Conservation (phyloP, 1,140 invertebrate species). For the Periplaneta americana region DNA sequence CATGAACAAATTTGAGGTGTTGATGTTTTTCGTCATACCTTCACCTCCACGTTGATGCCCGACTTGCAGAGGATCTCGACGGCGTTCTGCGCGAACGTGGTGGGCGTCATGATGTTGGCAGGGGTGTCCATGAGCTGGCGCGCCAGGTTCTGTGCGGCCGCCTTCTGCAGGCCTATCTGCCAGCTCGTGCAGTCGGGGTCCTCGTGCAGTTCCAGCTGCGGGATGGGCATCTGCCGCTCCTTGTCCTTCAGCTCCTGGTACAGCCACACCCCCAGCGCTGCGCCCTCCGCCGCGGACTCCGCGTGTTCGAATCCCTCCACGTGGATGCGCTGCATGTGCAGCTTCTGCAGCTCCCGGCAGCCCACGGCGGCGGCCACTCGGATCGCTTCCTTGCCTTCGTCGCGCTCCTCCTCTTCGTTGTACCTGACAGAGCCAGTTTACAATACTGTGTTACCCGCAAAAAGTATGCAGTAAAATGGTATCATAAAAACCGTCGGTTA, state of each 20-base stretch:
- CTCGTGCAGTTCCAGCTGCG: constrained; percentile 22
- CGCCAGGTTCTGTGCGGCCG: constrained; percentile 56
- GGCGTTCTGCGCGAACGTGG: constrained; percentile 46
- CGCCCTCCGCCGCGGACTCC: constrained; percentile 48
- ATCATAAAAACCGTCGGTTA: no score
- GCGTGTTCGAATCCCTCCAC: constrained; percentile 47
- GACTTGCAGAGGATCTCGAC: constrained; percentile 39
- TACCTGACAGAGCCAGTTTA: no score
- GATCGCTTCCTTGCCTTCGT: constrained; percentile 43
- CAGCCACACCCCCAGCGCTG: constrained; percentile 35
- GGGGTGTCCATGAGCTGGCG: constrained; percentile 56
- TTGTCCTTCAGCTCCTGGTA: constrained; percentile 48
- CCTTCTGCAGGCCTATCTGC: constrained; percentile 47
- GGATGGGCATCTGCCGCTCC: constrained; percentile 32
- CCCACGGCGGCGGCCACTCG: constrained; percentile 41
- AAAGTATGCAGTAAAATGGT: no score
- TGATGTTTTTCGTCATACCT: no score
- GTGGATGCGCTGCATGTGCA: constrained; percentile 35
- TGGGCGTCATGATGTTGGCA: constrained; percentile 57
- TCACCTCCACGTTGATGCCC: constrained; percentile 44
- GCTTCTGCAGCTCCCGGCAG: constrained; percentile 33
- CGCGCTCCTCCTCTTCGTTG: constrained; percentile 41
- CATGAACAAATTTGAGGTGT: no score
- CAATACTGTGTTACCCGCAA: no score
- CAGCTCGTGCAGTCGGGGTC: constrained; percentile 43